A percentile compares a stretch with the other conserved stretches of the same genome.
These are phyloP conservation scores for Meloidogyne chitwoodi DNA, from an alignment of 1,140 invertebrate species.

Conservation along the genomic window DNA sequence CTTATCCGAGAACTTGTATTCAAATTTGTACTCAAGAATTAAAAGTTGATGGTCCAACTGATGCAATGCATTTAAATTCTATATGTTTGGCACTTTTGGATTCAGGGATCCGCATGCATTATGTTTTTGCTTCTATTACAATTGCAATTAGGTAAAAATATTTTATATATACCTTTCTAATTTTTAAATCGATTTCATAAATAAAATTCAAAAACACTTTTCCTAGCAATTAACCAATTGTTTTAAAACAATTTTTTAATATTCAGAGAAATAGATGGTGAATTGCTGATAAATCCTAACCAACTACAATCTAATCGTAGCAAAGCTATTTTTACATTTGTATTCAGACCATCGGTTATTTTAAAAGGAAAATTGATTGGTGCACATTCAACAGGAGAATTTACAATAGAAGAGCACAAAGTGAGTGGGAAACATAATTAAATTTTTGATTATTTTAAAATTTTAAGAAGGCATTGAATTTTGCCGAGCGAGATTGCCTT, in stretches of 20 bases:
- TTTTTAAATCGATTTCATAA: too few relatives aligned
- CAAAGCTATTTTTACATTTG: conserved; percentile 28
- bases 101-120: conserved; percentile 33
- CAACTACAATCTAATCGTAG: not conserved
- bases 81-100: conserved; percentile 35
- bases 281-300: not conserved
- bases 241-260: not conserved
- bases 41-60: conserved; percentile 17
- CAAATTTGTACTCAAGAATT: conserved; percentile 30
- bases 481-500: conserved; percentile 22
- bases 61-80: conserved; percentile 15
- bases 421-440: not conserved
- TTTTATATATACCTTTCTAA: too few relatives aligned
- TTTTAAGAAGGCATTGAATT: conserved; percentile 22
- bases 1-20: conserved; percentile 32
- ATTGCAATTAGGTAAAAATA: conserved; percentile 1
- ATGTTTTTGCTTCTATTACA: conserved; percentile 28
- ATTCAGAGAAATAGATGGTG: not conserved
- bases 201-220: too few relatives aligned
- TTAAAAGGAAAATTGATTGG: conserved; percentile 14
- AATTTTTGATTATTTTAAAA: not conserved
- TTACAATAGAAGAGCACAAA: conserved; percentile 13
- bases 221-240: too few relatives aligned
- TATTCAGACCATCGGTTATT: conserved; percentile 27
- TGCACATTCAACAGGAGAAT: conserved; percentile 1